Conservation (phyloP, 1,140 invertebrate species). For the Periplaneta americana region DNA sequence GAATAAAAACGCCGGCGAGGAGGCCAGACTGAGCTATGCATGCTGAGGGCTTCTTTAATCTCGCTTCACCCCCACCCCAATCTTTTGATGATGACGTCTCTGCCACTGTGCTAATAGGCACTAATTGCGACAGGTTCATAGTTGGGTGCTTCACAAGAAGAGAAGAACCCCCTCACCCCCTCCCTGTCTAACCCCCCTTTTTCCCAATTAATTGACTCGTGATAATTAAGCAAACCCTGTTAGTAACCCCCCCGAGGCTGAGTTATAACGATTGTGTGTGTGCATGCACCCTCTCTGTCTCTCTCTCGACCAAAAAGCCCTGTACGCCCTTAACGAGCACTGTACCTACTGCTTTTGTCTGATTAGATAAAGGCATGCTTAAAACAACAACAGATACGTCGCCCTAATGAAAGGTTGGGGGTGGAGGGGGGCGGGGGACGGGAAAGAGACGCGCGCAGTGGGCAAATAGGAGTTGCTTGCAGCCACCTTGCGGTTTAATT, state of each 20-base stretch:
- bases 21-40: background rate
- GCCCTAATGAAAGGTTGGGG: constrained; percentile 33
- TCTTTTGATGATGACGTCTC: constrained; percentile 1
- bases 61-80: background rate
- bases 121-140: constrained; percentile 29
- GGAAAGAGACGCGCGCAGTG: too few relatives aligned
- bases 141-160: constrained; percentile 1
- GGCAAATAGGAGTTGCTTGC: background rate
- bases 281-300: background rate
- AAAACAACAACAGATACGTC: constrained; percentile 39
- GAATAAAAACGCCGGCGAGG: background rate
- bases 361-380: constrained; percentile 40
- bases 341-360: constrained; percentile 31
- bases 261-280: constrained; percentile 31
- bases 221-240: constrained; percentile 35
- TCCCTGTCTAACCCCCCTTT: background rate
- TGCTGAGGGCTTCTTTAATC: constrained; percentile 2
- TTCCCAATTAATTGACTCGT: constrained; percentile 33
- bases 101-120: constrained; percentile 24
- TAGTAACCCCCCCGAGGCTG: constrained; percentile 26
- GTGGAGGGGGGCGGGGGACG: too few relatives aligned
- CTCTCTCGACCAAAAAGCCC: constrained; percentile 12
- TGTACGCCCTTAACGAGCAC: constrained; percentile 14
- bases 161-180: constrained; percentile 9
- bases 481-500: background rate